Base-by-base conservation (phyloP, 23 tunicate species). In the Ciona savignyi region DNA sequence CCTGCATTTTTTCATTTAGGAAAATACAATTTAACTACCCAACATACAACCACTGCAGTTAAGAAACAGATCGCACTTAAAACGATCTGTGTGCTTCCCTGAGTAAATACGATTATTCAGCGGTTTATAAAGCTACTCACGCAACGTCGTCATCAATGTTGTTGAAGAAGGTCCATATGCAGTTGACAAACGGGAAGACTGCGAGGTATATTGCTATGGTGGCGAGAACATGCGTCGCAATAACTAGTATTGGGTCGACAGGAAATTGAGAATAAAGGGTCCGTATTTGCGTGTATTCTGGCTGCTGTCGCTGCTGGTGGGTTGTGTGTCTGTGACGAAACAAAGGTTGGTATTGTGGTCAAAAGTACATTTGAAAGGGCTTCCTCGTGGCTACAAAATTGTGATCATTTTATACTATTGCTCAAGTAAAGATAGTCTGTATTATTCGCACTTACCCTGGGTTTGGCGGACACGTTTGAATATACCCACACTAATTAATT, bases 121-220 rank as follows among this genome's bases (percentile, higher is more conserved):
- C 27, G 4, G 33, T 70, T 9, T 30, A 34, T 62, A 29, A 33
- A n/a, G n/a, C n/a, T 66, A 78, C 93, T 79, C 60, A 86, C 93
- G 76, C 65, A 15, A 86, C 84, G 68, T 86, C 76, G 29, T 74
- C 81, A 65, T 81, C 93, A 3, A 64, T 60, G 60, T 74, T 68
- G 19, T 23, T 68, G 24, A 64, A 62, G 51, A 67, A 86, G 20
- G 75, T 72, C 85, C 85, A 86, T 25, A 86, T 24, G 70, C 66
- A 75, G 75, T 86, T 86, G 51, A 86, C 81, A 23, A 74, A 32
- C 23, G 93, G 93, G 68, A 51, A 86, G n/a, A 86, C 25, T n/a
- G 56, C n/a, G 30, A 86, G 23, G 35, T 81, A 86, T 26, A 80
- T 3, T 23, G 79, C 27, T 29, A 86, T 6, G 0, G 93, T 86